Conservation (phyloP, 2,113 vertebrate species). For the Drymodes brunneopygia region DNA sequence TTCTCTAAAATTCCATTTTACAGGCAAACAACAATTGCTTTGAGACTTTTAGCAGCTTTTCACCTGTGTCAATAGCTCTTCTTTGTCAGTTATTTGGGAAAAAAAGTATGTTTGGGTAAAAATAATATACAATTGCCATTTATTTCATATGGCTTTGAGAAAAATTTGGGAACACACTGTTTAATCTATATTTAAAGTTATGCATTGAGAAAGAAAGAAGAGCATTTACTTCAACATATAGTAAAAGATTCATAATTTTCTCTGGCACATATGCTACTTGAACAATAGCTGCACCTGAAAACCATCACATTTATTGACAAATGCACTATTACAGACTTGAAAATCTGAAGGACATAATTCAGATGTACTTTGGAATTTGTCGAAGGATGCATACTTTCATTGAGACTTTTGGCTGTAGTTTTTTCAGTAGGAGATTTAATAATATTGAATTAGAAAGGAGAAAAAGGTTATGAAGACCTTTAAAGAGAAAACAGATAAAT, state of each 20-base stretch:
- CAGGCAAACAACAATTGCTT: neutral
- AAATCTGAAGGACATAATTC: neutral
- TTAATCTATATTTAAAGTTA: neutral
- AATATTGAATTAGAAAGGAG: neutral
- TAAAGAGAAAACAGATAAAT: neutral
- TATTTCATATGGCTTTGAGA: neutral
- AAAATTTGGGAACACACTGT: neutral
- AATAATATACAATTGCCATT: neutral
- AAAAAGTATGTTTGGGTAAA: neutral
- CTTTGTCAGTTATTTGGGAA: neutral
- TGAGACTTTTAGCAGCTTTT: neutral
- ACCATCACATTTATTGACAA: neutral
- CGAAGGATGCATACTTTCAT: neutral
- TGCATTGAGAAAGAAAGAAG: neutral
- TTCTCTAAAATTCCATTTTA: neutral
- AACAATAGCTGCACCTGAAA: neutral
- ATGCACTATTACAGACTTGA: neutral
- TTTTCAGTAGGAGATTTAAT: neutral
- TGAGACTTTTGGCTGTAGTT: neutral
- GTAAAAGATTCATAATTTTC: neutral
- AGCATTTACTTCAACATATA: neutral
- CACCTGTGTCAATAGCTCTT: neutral
- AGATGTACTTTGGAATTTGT: neutral
- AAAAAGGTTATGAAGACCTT: neutral
- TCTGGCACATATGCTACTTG: neutral